Conservation (phyloP, 35 echinoderm and acorn worm genomes). For the Amphiura filiformis region DNA sequence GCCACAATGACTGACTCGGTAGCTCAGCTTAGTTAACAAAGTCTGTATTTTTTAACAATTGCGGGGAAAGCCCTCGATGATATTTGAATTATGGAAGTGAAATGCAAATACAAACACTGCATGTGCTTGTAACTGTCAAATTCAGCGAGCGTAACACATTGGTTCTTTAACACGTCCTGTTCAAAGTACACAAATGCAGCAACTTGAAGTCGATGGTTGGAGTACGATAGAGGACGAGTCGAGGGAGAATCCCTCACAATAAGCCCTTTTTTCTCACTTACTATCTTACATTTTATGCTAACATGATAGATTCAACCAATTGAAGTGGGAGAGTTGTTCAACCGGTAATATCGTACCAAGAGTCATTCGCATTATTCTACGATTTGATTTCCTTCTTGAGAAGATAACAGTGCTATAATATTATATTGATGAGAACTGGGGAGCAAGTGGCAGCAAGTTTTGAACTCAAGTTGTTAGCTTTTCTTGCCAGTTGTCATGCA, state of each 20-base stretch:
- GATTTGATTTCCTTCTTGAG: too few relatives aligned
- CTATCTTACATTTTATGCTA: not conserved
- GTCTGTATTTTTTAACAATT: slow-evolving; percentile 8
- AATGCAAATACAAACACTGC: not conserved
- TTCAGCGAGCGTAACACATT: not conserved
- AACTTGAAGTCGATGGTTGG: not conserved
- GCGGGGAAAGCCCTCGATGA: not conserved
- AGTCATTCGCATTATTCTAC: too few relatives aligned
- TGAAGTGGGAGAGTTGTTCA: not conserved
- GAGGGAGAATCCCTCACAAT: not conserved
- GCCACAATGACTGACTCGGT: not conserved
- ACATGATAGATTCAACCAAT: not conserved
- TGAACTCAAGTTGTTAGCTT: too few relatives aligned
- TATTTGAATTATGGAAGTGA: not conserved
- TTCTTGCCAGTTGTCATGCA: too few relatives aligned
- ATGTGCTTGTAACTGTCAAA: not conserved
- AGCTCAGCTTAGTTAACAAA: not conserved
- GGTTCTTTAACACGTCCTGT: not conserved
- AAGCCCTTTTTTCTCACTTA: not conserved
- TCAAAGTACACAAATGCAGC: not conserved
- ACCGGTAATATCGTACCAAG: not conserved
- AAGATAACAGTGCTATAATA: too few relatives aligned
- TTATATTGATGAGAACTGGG: too few relatives aligned
- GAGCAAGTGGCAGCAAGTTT: too few relatives aligned
- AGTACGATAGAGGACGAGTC: not conserved